Base-by-base conservation (phyloP, 2,113 vertebrate species). In the Addax nasomaculatus region DNA sequence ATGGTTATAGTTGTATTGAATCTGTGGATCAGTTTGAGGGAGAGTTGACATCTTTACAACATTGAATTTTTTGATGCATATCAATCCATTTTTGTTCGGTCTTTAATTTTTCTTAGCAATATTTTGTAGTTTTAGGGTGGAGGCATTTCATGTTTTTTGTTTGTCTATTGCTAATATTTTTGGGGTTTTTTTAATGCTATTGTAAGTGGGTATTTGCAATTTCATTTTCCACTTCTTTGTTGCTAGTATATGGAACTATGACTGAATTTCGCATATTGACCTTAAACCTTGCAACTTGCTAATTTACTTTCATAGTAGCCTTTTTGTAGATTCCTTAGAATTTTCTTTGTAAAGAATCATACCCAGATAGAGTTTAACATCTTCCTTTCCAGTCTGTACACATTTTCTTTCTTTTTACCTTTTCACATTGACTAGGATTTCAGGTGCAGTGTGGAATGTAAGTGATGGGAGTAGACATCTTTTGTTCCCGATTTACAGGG, bases 221-320 rank as follows among this genome's bases (percentile, higher is more conserved):
- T 73, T 47, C 49, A 58, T 27, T 94, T 81, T 76, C n/a, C n/a
- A 27, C 17, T 87, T 85, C 19, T 90, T 91, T 96, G 39, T 55
- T 83, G 25, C 43, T 83, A 70, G 36, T 23, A 57, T 67, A 23
- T 90, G 64, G 88, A 88, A 73, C 94, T 60, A 53, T 53, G 62
- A 73, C 55, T 95, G 62, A 92, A 64, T 83, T 92, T 95, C 88
- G 33, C 70, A 62, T 96, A 39, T 94, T 87, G 73, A 62, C 30
- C 30, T 76, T 86, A 45, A 47, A 25, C 81, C 55, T 30, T 92
- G 14, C 2, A 17, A 55, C 25, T 92, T 94, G 53, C 30, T 87
- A 62, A 92, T 87, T 91, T 67, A 96, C 64, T 81, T 83, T 85
- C 92, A 30, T 84, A 64, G 55, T 57, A 30, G 30, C 55, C 90